Percentiles rank a stretch among this genome's conserved stretches.
Evolutionary conservation across 2,797 vertebrate genomes (phyloP).

Genomic region (Peromyscus melanophrys): DNA sequence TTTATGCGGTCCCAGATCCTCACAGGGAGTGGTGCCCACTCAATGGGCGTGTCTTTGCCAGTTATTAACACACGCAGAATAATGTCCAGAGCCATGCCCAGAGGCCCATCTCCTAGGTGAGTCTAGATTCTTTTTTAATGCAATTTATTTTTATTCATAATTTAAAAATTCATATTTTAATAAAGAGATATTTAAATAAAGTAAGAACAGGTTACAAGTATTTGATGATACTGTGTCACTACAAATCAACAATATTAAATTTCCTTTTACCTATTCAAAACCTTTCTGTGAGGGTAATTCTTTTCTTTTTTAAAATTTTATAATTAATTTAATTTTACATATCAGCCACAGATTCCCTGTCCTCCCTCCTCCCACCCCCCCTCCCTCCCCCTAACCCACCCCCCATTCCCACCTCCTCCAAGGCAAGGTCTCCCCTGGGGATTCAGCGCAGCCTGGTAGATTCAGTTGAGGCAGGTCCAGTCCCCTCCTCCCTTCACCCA

Average conservation of each 20-base stretch:
- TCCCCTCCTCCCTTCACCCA: too few species aligned
- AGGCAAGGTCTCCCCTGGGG: too few species aligned
- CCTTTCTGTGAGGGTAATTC: background rate
- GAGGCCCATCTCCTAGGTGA: background rate
- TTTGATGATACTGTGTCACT: background rate
- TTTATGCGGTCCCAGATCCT: background rate
- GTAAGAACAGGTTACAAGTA: background rate
- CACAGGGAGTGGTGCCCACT: background rate
- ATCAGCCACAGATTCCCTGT: too few species aligned
- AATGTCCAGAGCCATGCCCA: background rate
- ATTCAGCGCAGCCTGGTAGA: too few species aligned
- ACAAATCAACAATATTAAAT: background rate
- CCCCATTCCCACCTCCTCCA: too few species aligned
- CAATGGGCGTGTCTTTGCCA: background rate
- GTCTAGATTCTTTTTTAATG: background rate
- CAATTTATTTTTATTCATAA: background rate
- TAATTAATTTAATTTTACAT: too few species aligned
- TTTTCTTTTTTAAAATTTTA: background rate
- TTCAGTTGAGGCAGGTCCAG: too few species aligned
- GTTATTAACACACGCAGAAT: background rate
- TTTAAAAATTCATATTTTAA: background rate
- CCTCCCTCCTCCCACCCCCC: too few species aligned
- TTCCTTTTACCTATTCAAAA: conserved; percentile 1
- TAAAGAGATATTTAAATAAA: background rate
- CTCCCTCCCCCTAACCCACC: too few species aligned